Evolutionary conservation across 2,888 invertebrate species (phyloP).

Genomic region (Anarsia innoxiella): DNA sequence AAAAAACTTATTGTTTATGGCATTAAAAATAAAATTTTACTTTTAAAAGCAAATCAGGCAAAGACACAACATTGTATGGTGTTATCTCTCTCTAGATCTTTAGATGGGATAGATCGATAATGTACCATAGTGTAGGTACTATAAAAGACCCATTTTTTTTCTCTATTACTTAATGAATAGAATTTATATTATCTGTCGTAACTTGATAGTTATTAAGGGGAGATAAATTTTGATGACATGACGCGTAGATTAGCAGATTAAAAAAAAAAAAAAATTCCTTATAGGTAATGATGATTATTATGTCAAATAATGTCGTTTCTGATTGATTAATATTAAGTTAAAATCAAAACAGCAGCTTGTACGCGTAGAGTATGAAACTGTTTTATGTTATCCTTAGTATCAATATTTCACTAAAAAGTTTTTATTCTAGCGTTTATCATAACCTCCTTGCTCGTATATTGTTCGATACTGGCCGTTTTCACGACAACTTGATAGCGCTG

Average conservation of each 20-base stretch:
- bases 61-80: not conserved
- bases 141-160: not conserved
- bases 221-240: too few species aligned
- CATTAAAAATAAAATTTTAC: not conserved
- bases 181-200: not conserved
- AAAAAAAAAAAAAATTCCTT: too few species aligned
- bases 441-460: too few species aligned
- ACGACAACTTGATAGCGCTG: conserved; percentile 34
- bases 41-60: not conserved
- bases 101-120: not conserved
- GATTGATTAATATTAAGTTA: too few species aligned
- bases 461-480: conserved; percentile 37
- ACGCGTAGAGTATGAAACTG: too few species aligned
- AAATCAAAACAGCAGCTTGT: too few species aligned
- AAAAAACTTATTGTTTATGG: not conserved
- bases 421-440: too few species aligned
- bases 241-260: too few species aligned
- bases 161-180: not conserved
- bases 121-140: not conserved
- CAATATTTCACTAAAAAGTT: too few species aligned
- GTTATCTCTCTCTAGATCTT: not conserved
- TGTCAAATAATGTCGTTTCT: too few species aligned
- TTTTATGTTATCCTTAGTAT: too few species aligned
- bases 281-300: too few species aligned
- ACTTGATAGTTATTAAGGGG: not conserved